Evolutionary conservation across 2,888 invertebrate species (phyloP).

Genomic region (Penaeus monodon): DNA sequence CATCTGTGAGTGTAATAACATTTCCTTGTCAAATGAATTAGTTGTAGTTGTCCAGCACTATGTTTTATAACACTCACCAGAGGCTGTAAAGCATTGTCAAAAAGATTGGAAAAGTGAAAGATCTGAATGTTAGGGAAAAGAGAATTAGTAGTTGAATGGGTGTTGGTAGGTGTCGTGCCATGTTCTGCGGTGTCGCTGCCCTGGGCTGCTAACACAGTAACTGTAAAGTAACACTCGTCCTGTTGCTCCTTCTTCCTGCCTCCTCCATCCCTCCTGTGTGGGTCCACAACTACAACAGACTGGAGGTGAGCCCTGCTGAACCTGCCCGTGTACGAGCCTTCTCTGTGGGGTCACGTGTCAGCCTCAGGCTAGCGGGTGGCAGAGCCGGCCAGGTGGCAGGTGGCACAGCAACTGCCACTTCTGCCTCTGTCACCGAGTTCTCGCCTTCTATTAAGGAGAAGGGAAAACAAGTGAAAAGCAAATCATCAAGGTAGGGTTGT

Average conservation of each 20-base stretch:
- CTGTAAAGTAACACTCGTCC: constrained; percentile 49
- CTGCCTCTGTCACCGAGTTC: constrained; percentile 47
- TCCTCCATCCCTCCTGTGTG: constrained; percentile 46
- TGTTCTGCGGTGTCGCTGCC: constrained; percentile 44
- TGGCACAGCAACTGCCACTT: constrained; percentile 42
- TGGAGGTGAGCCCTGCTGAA: constrained; percentile 64
- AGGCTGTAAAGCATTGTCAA: constrained; percentile 59
- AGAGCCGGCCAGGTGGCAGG: constrained; percentile 50
- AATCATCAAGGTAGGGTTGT: constrained; percentile 59
- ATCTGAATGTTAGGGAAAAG: constrained; percentile 30
- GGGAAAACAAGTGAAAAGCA: constrained; percentile 64
- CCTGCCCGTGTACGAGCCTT: constrained; percentile 78
- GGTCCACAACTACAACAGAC: constrained; percentile 47
- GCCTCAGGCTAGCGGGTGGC: constrained; percentile 68
- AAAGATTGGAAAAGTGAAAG: constrained; percentile 34
- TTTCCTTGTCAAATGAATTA: no score
- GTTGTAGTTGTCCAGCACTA: no score
- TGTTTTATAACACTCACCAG: background rate
- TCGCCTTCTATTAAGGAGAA: constrained; percentile 60
- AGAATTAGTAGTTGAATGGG: constrained; percentile 27
- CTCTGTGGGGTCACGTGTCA: constrained; percentile 80
- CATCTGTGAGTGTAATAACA: no score
- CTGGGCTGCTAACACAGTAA: constrained; percentile 41
- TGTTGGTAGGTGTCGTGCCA: constrained; percentile 36
- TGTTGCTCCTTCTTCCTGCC: constrained; percentile 46